These are phyloP conservation scores for Pygoscelis antarcticus DNA, from an alignment of 2,113 vertebrate species.

Conservation along the genomic window DNA sequence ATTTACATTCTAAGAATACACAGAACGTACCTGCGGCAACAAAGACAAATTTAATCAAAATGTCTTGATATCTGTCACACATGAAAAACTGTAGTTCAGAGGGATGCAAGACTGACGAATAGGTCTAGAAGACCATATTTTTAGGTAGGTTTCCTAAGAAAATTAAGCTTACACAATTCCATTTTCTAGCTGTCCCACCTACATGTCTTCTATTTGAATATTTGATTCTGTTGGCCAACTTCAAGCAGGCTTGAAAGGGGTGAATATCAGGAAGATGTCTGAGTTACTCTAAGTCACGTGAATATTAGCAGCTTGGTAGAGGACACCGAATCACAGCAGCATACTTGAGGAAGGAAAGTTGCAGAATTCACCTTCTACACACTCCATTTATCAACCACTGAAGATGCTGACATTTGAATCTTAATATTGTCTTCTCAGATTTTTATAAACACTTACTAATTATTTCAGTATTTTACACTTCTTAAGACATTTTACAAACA, in stretches of 20 bases:
- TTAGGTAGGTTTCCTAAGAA: not conserved
- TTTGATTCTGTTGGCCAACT: not conserved
- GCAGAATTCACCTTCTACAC: not conserved
- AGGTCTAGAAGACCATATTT: not conserved
- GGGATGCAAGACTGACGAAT: not conserved
- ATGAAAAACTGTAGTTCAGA: not conserved
- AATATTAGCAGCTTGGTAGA: not conserved
- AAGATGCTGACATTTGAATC: not conserved
- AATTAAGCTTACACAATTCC: not conserved
- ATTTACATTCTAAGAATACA: not conserved
- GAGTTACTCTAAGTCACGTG: not conserved
- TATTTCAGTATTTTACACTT: not conserved
- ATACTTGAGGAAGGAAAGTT: not conserved
- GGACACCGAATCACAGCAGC: not conserved
- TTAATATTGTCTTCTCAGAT: not conserved
- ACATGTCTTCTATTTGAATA: not conserved
- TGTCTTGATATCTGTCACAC: not conserved
- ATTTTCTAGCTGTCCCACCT: not conserved
- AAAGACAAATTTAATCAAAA: conserved; percentile 18
- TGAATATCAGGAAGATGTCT: not conserved
- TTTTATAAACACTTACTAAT: not conserved
- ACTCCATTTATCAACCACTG: not conserved
- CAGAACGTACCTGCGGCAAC: not conserved
- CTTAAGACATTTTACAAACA: not conserved
- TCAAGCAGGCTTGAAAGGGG: not conserved